Percentiles rank a stretch among this genome's conserved stretches.
Evolutionary conservation across 2,797 vertebrate genomes (phyloP).

Genomic region (Fringilla coelebs): DNA sequence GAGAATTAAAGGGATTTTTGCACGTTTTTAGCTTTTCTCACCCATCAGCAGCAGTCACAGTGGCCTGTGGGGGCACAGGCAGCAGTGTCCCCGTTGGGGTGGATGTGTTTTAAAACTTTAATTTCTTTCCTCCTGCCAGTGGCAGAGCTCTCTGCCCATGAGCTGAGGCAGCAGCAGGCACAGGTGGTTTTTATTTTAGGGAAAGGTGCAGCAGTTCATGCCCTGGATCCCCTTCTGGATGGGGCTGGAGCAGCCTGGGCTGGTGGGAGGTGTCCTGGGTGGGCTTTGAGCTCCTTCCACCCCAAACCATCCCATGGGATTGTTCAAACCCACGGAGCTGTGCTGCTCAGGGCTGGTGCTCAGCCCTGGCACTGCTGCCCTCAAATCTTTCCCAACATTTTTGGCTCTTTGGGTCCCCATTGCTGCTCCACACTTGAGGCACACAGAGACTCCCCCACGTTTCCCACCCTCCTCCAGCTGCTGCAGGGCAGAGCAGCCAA

Average conservation of each 20-base stretch:
- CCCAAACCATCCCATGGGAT: neutral
- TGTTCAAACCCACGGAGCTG: fast-evolving
- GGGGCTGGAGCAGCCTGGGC: neutral
- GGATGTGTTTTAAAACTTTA: neutral
- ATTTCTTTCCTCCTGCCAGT: neutral
- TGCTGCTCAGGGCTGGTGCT: neutral
- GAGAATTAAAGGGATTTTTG: neutral
- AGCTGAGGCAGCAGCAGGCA: neutral
- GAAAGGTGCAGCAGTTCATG: neutral
- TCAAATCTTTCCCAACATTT: neutral
- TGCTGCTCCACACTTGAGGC: neutral
- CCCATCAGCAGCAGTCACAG: neutral
- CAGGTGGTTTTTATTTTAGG: neutral
- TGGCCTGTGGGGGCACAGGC: neutral
- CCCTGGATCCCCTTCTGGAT: neutral
- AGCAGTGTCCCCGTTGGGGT: fast-evolving
- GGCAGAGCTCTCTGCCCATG: neutral
- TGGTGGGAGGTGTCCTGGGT: neutral
- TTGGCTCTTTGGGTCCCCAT: fast-evolving
- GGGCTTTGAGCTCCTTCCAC: neutral
- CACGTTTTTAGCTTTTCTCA: neutral
- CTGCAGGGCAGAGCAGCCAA: neutral
- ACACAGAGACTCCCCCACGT: fast-evolving
- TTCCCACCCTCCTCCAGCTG: neutral
- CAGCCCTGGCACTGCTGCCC: neutral